Percentiles rank a stretch among this genome's conserved stretches.
Conservation (phyloP, 2,797 vertebrate genomes). For the Petrocephalus schoutedeni region DNA sequence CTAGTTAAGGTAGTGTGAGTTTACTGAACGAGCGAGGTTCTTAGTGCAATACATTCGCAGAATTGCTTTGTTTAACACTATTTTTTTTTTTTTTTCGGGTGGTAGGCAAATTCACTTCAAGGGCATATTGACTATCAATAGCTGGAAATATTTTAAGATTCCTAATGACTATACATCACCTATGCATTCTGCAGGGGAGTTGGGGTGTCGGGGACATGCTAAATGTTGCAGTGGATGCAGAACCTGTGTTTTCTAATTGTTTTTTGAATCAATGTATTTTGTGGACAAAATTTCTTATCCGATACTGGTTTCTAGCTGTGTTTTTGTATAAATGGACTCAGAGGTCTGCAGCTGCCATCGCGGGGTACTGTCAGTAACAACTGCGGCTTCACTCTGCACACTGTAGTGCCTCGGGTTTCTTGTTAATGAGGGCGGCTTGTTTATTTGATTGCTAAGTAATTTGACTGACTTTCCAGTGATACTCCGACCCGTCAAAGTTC, state of each 20-base stretch:
- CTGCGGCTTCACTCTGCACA: constrained; percentile 31
- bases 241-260: constrained; percentile 7
- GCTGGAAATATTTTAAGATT: neutral
- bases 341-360: constrained; percentile 33
- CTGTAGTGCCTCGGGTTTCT: constrained; percentile 26
- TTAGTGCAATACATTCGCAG: neutral
- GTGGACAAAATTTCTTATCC: constrained; percentile 36
- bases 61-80: neutral
- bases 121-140: constrained; percentile 4
- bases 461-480: constrained; percentile 47
- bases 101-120: constrained; percentile 12
- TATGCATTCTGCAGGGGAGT: neutral
- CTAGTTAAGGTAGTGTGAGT: neutral
- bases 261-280: constrained; percentile 18
- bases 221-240: neutral
- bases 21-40: neutral
- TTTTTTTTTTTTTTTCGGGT: neutral
- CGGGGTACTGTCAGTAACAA: constrained; percentile 39
- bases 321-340: constrained; percentile 31
- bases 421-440: constrained; percentile 12
- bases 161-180: neutral
- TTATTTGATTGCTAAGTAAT: constrained; percentile 29
- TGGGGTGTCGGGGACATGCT: neutral
- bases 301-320: constrained; percentile 4
- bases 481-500: constrained; percentile 26